Base-by-base conservation (phyloP, 2,888 invertebrate species). In the Lithophane ornitopus region DNA sequence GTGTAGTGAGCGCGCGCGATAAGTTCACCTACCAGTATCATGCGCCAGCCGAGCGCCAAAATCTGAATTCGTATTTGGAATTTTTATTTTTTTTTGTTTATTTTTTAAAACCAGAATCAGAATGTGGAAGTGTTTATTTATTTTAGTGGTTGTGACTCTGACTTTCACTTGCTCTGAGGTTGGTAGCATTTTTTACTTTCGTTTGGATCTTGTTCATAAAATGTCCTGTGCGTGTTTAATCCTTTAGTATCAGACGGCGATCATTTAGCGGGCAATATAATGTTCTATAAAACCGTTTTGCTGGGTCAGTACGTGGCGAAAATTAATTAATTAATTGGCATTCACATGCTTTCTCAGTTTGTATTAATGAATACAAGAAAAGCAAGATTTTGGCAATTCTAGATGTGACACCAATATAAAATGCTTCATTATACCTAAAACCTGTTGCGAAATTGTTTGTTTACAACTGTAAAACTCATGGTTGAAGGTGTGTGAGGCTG, bases 101-200 rank as follows among this genome's bases (percentile, higher is more conserved):
- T 88, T 87, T 90, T 88, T 86, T 86, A 83, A 85, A 89, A 90
- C 84, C 89, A 91, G 84, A 88, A 82, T 85, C 91, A 94, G 87
- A 87, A 96, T 96, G 96, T 94, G 93, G 92, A 94, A 94, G 94
- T 94, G 93, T 88, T 90, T 91, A 90, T 91, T 93, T 85, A 88
- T 94, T 89, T 92, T 96, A 84, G 92, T 95, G 93, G 81, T 92
- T 87, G 92, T 93, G 87, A 89, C 90, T 76, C 87, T 92, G 86
- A 93, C 94, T 94, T 94, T 94, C 92, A 93, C 93, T 91, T 89
- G 85, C 88, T 90, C 93, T 61, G 92, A 95, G 95, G 95, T 96
- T 90, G 84, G 95, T 93, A 88, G 72, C 80, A 84, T 85, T 84
- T 76, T 89, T 89, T 84, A 83, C 89, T 89, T 90, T 87, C 85